Evolutionary conservation across 2,888 invertebrate genomes (phyloP).

Genomic region (Antheraea assamensis): DNA sequence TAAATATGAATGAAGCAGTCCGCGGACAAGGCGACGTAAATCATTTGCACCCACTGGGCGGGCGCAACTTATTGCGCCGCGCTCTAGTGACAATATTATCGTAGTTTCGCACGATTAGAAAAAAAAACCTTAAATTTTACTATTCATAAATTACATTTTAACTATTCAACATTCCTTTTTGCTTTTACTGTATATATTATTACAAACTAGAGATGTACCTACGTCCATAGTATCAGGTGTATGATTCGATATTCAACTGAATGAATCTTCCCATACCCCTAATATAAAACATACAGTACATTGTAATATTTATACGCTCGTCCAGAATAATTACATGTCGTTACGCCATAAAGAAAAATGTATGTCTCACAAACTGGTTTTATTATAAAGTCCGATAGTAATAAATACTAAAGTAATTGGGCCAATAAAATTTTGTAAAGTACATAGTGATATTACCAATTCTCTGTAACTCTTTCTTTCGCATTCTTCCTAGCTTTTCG

Average conservation of each 20-base stretch:
- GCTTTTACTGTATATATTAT: no score
- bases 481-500: background rate
- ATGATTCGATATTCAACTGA: no score
- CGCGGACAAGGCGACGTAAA: conserved; percentile 58
- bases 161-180: background rate
- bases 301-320: background rate
- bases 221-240: no score
- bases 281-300: background rate
- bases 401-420: no score
- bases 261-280: no score
- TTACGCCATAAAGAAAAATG: background rate
- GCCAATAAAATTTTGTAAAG: background rate
- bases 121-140: background rate
- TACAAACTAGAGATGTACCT: no score
- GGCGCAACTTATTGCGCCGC: conserved; percentile 45
- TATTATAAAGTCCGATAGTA: background rate
- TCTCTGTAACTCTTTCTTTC: background rate
- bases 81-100: conserved; percentile 22
- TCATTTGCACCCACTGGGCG: conserved; percentile 75
- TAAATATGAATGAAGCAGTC: conserved; percentile 73
- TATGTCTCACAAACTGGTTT: background rate
- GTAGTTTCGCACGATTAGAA: background rate
- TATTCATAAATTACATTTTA: background rate
- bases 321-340: background rate
- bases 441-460: background rate